Base-by-base conservation (phyloP, 2,113 vertebrate genomes). In the Saimiri boliviensis region DNA sequence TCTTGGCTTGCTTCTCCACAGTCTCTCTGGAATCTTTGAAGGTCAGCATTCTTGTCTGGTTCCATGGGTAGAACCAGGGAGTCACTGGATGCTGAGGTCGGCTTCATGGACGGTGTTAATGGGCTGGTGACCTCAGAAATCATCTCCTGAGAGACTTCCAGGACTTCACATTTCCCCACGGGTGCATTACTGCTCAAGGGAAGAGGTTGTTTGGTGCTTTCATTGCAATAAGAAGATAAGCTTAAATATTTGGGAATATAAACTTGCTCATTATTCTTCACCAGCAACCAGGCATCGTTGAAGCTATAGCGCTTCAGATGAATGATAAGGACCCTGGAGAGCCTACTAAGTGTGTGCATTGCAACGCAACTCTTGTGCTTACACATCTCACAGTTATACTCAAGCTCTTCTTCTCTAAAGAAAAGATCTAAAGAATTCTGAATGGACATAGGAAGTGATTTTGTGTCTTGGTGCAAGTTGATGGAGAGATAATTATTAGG, bases 1-100 rank as follows among this genome's bases (percentile, higher is more conserved):
- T 99, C 91, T 98, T 98, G 19, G 12, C 52, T 60, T 94, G 95
- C 88, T 97, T 98, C 5, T 88, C 97, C 99, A 97, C 98, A 98
- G 52, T 98, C 49, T 56, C 98, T 99, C 58, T 98, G 99, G 95
- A 98, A 98, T 47, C 98, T 99, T 96, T 99, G 99, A 96, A 91
- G 97, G 89, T 99, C 99, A 16, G 99, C 99, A 25, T 99, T 99
- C 0, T 98, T 99, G 93, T 99, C 99, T 13, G 99, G 99, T 96
- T 99, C 99, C 74, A 98, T 6, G 1, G 47, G 98, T 58, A 98
- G 76, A 13, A 98, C 93, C 82, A 96, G 86, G 3, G 98, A 98
- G 91, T 98, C 98, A 77, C 98, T 98, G 0, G 97, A 97, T 97
- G 99, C 99, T 30, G 99, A 98, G 30, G 97, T 93, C 45, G 97